These are phyloP conservation scores for Misgurnus mizolepis DNA, from an alignment of 2,113 vertebrate species.

Conservation along the genomic window DNA sequence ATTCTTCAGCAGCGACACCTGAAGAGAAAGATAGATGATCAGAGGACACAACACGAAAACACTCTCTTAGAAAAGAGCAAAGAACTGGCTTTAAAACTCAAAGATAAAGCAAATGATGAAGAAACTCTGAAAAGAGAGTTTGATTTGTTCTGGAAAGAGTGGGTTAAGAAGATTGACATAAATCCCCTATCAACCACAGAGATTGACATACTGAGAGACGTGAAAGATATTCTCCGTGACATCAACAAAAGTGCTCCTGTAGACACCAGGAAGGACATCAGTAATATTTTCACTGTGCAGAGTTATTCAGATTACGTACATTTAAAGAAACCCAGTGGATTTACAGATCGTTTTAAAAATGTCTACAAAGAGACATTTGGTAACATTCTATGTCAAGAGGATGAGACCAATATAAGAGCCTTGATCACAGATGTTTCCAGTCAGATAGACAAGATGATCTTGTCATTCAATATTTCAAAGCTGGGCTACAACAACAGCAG, in stretches of 20 bases:
- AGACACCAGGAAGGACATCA: background rate
- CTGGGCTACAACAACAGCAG: background rate
- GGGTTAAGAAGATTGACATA: background rate
- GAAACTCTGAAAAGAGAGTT: background rate
- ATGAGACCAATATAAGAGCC: background rate
- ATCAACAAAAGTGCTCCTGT: background rate
- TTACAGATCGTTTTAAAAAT: background rate
- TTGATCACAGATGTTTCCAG: background rate
- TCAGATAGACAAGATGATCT: background rate
- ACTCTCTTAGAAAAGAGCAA: background rate
- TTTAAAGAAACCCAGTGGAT: background rate
- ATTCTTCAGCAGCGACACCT: background rate
- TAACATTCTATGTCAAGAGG: background rate
- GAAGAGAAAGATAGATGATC: constrained; percentile 1
- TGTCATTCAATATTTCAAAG: background rate
- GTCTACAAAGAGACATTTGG: background rate
- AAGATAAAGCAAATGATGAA: constrained; percentile 2
- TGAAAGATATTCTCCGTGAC: rapidly evolving
- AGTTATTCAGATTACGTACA: background rate
- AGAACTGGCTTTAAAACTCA: background rate
- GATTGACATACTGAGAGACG: background rate
- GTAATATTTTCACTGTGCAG: background rate
- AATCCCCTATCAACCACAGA: background rate
- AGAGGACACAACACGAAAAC: background rate
- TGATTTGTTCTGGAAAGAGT: background rate